Conservation (phyloP, 1,140 invertebrate genomes). For the Drosophila watanabei region DNA sequence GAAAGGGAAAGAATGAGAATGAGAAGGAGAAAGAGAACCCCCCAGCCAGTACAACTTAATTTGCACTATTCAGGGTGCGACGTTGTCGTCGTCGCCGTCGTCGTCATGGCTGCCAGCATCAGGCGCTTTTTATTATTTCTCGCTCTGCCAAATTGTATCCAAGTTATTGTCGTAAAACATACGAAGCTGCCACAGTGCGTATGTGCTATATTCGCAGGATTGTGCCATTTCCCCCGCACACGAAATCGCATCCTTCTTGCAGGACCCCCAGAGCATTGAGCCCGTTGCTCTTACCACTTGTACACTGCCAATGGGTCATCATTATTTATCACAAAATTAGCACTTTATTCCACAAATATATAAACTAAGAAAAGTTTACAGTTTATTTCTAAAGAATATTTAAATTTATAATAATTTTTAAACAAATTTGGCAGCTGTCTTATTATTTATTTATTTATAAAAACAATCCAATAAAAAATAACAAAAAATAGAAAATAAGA, state of each 20-base stretch:
- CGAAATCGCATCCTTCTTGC: constrained; percentile 7
- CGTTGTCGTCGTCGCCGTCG: constrained; percentile 20
- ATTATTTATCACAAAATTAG: background rate
- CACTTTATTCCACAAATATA: background rate
- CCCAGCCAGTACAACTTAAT: constrained; percentile 67
- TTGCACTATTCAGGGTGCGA: constrained; percentile 74
- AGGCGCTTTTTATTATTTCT: constrained; percentile 67
- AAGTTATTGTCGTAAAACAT: constrained; percentile 80
- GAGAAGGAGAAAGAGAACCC: background rate
- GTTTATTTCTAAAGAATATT: background rate
- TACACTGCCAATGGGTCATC: constrained; percentile 18
- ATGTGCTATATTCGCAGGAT: constrained; percentile 61
- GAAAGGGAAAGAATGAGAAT: background rate
- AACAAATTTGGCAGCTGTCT: background rate
- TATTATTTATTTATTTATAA: background rate
- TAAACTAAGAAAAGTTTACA: background rate
- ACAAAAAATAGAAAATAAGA: background rate
- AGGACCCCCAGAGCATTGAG: constrained; percentile 27
- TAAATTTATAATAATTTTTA: background rate
- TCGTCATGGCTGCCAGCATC: constrained; percentile 54
- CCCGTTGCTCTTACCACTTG: background rate
- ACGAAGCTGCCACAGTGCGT: constrained; percentile 61
- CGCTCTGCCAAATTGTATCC: constrained; percentile 80
- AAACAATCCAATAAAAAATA: too few species aligned
- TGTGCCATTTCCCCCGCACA: background rate